Percentiles rank a stretch among this genome's conserved stretches.
Conservation (phyloP, 2,797 vertebrate species). For the Austrolebias charrua region DNA sequence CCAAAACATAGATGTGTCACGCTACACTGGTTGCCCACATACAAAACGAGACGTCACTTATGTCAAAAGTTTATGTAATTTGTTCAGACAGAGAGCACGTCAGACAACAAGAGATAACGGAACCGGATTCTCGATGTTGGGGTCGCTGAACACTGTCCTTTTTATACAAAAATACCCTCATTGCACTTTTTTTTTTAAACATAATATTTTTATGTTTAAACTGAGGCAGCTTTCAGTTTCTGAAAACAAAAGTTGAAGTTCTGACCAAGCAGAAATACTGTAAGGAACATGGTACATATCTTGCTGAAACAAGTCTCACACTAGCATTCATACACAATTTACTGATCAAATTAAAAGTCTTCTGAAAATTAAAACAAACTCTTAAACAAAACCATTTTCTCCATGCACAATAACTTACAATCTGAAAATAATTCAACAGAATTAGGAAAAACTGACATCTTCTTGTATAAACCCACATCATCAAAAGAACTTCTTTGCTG, state of each 20-base stretch:
- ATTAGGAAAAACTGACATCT: constrained; percentile 72
- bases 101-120: constrained; percentile 49
- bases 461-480: constrained; percentile 69
- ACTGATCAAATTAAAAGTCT: constrained; percentile 75
- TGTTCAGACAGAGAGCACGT: constrained; percentile 49
- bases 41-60: constrained; percentile 10
- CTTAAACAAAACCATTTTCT: constrained; percentile 62
- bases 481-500: constrained; percentile 99
- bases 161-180: constrained; percentile 60
- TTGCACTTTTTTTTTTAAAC: constrained; percentile 51
- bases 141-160: constrained; percentile 34
- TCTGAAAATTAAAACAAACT: constrained; percentile 63
- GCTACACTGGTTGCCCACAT: neutral
- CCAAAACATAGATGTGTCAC: neutral
- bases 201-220: constrained; percentile 28
- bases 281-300: constrained; percentile 68
- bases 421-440: constrained; percentile 64
- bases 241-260: constrained; percentile 47
- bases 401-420: constrained; percentile 91
- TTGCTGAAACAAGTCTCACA: constrained; percentile 46
- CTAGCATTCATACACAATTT: constrained; percentile 62
- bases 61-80: constrained; percentile 75
- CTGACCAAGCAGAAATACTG: constrained; percentile 66
- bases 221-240: constrained; percentile 44
- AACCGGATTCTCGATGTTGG: constrained; percentile 35